Evolutionary conservation across 2,797 vertebrate genomes (phyloP), one percentile per base, ranked within the genome.

Genomic region (Gallinago stenura): DNA sequence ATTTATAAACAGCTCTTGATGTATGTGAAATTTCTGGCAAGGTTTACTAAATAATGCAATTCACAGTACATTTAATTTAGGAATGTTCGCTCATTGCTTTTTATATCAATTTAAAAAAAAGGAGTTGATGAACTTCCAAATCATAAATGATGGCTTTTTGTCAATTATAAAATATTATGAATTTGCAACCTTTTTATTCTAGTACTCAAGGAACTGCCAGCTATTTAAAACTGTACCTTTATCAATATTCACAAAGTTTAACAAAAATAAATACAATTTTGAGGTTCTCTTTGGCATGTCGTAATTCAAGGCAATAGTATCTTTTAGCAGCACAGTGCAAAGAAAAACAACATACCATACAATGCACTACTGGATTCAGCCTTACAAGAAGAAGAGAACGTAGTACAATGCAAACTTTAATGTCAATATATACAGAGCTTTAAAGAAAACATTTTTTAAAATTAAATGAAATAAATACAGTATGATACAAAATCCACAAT

Each of bases 381-480:
- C 87, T 97, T 95, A 97, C 87, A 97, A 93, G 86, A 88, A 88
- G 91, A 97, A 94, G 89, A 97, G 89, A 87, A 95, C 43, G 37
- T 93, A 95, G 91, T 97, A 98, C 96, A 98, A 97, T 97, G 96
- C 97, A 98, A 99, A 98, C 98, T 98, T 99, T 99, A 99, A 99
- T 99, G 98, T 98, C 98, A 98, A 99, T 99, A 99, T 98, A 98
- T 99, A 99, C 98, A 99, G 98, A 99, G 98, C 98, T 98, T 98
- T 98, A 99, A 99, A 99, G 98, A 99, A 99, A 99, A 98, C 98
- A 98, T 97, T 98, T 98, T 98, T 98, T 98, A 98, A 99, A 99
- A 98, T 98, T 98, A 99, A 99, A 99, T 98, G 98, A 99, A 99
- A 99, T 99, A 99, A 99, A 99, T 99, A 99, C 99, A 99, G 97